Evolutionary conservation across 2,888 invertebrate genomes (phyloP).

Genomic region (Ptychoptera contaminata): DNA sequence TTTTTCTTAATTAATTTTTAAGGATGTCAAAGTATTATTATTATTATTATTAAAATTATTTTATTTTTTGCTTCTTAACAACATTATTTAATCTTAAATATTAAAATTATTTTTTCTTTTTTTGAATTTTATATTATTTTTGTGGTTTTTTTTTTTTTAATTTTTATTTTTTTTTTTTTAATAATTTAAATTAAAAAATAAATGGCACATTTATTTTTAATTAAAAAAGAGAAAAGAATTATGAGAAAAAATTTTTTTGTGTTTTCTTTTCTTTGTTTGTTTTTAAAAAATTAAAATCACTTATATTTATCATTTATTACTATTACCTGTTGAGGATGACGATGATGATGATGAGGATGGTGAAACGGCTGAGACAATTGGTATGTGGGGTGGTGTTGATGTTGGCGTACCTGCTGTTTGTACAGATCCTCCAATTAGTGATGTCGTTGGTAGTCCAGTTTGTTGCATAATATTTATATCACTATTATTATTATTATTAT

Average conservation of each 20-base stretch:
- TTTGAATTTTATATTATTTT: background rate
- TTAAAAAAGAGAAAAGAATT: background rate
- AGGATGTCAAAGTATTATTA: no score
- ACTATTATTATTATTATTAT: background rate
- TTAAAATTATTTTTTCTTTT: background rate
- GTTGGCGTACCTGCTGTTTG: no score
- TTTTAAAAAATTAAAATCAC: slow-evolving; percentile 11
- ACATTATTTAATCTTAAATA: no score
- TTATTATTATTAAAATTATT: no score
- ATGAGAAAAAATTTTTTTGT: background rate
- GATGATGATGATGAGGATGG: slow-evolving; percentile 14
- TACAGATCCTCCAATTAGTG: no score
- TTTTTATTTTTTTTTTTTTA: background rate
- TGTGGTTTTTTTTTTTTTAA: background rate
- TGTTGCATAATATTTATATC: no score
- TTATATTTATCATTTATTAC: slow-evolving; percentile 15
- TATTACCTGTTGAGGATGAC: slow-evolving; percentile 14
- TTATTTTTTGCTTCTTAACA: no score
- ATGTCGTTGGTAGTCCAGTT: no score
- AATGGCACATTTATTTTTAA: slow-evolving; percentile 1
- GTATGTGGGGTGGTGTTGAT: no score
- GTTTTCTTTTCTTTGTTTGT: background rate
- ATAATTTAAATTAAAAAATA: slow-evolving; percentile 3
- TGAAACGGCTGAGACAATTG: no score
- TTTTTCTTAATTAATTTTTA: no score